Percentiles rank a stretch among this genome's conserved stretches.
phyloP scores from a whole-genome alignment of 2,888 invertebrate species.

The Laspeyria flexula region DNA sequence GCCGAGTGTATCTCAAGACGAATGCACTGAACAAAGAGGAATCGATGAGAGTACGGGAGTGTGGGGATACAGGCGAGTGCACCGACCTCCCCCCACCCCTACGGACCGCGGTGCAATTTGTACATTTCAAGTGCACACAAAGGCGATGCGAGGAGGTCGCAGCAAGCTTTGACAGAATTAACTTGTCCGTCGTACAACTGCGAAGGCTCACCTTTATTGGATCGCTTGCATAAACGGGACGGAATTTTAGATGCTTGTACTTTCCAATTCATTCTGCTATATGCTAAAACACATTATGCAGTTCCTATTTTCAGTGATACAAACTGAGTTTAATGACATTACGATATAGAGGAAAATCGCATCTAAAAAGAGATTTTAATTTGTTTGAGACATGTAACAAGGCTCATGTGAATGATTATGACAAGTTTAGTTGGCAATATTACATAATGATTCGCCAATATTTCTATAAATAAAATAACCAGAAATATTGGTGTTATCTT shows the following conservation, averaged over 20 bases:
- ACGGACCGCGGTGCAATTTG: constrained; percentile 82
- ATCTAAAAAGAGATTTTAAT: too few species aligned
- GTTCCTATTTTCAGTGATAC: constrained; percentile 11
- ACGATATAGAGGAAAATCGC: too few species aligned
- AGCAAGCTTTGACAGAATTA: constrained; percentile 85
- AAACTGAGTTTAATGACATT: too few species aligned
- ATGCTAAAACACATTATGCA: constrained; percentile 12
- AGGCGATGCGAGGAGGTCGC: constrained; percentile 82
- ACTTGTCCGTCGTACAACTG: constrained; percentile 79
- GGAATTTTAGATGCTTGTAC: constrained; percentile 56
- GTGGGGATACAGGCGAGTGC: constrained; percentile 73
- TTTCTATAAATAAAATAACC: too few species aligned
- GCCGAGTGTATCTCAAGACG: constrained; percentile 80
- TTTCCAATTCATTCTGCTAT: constrained; percentile 24
- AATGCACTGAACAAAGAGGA: constrained; percentile 83
- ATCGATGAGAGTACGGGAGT: constrained; percentile 78
- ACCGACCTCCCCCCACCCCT: constrained; percentile 77
- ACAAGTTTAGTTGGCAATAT: too few species aligned
- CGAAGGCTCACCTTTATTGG: constrained; percentile 78
- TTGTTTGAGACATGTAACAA: too few species aligned
- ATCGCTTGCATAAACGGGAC: constrained; percentile 60
- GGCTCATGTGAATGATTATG: too few species aligned
- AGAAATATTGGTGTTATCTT: too few species aligned
- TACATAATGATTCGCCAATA: too few species aligned
- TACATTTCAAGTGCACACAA: constrained; percentile 86